These are phyloP conservation scores for Rugalucina vietnamica DNA, from an alignment of 2,888 invertebrate species.

Conservation along the genomic window DNA sequence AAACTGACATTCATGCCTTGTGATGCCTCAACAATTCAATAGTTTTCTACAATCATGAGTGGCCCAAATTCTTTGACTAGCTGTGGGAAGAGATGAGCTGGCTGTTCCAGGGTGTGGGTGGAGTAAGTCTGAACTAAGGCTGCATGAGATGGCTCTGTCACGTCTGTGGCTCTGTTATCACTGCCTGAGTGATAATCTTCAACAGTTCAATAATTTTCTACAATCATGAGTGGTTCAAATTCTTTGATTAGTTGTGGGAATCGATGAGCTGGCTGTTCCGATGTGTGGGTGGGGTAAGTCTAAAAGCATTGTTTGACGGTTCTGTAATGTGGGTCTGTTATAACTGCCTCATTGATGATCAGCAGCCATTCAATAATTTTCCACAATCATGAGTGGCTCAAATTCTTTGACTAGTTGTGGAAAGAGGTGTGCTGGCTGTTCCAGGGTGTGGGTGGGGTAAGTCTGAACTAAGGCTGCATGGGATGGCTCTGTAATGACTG, in stretches of 20 bases:
- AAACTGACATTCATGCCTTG: too few species aligned
- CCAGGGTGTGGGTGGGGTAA: background rate
- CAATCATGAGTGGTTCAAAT: constrained; percentile 34
- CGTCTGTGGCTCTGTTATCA: too few species aligned
- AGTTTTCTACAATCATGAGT: constrained; percentile 37
- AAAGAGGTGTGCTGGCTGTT: background rate
- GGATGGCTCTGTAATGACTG: background rate
- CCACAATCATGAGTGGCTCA: constrained; percentile 36
- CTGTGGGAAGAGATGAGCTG: background rate
- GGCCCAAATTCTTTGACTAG: constrained; percentile 20
- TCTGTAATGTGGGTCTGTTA: too few species aligned
- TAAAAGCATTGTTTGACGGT: too few species aligned
- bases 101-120: background rate
- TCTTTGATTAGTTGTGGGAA: background rate
- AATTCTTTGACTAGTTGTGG: constrained; percentile 1
- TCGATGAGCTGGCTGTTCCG: background rate
- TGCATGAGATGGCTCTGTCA: background rate
- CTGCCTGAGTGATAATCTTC: too few species aligned
- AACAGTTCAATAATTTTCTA: constrained; percentile 38
- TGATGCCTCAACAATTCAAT: too few species aligned
- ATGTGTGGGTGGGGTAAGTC: background rate
- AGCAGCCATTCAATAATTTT: too few species aligned
- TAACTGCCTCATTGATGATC: too few species aligned
- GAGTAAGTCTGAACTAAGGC: background rate
- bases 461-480: background rate